A percentile compares a stretch with the other conserved stretches of the same genome.
Conservation (phyloP, 2,888 invertebrate species). For the Temnothorax unifasciatus region DNA sequence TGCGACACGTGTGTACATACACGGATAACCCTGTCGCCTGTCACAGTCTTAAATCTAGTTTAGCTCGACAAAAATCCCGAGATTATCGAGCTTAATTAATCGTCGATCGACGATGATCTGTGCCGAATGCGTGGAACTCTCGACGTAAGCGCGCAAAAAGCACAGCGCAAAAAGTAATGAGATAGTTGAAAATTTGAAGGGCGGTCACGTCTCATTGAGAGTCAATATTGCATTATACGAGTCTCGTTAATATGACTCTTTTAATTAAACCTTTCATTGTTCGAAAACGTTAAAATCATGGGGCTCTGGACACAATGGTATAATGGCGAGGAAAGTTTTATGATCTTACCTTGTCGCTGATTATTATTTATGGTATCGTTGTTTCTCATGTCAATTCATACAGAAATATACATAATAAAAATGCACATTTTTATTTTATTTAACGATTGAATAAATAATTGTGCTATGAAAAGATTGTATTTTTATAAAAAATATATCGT, state of each 20-base stretch:
- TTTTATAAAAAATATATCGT: neutral
- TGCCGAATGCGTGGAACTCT: neutral
- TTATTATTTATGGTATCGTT: neutral
- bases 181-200: neutral
- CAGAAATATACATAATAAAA: neutral
- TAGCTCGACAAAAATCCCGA: conserved; percentile 52
- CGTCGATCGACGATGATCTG: conserved; percentile 25
- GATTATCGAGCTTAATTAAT: conserved; percentile 74
- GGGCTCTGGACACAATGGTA: too few species aligned
- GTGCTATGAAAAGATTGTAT: neutral
- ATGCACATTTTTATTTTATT: neutral
- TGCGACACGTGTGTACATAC: conserved; percentile 8
- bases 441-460: neutral
- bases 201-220: neutral
- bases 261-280: neutral
- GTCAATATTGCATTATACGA: conserved; percentile 5
- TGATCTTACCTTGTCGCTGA: neutral
- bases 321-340: neutral
- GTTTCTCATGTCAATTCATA: neutral
- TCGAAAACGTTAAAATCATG: neutral
- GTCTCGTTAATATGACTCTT: conserved; percentile 4
- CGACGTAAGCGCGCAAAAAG: neutral
- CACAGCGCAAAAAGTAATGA: conserved; percentile 30
- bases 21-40: conserved; percentile 22
- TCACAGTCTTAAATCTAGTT: neutral